phyloP scores from a whole-genome alignment of 2,797 vertebrate species.

The Oophaga sylvatica region DNA sequence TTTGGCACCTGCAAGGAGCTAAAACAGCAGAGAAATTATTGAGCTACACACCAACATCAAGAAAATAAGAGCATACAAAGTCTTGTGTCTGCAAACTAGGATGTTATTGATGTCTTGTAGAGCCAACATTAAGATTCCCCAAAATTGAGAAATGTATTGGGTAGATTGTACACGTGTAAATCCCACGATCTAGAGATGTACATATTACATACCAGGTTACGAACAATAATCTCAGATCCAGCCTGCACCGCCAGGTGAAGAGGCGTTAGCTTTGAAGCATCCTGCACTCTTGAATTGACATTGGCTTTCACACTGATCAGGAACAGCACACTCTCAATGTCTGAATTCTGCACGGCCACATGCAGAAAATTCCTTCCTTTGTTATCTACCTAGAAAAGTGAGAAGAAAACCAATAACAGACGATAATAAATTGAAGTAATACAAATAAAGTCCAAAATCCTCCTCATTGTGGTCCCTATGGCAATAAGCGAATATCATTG shows the following conservation, averaged over 20 bases:
- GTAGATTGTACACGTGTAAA: not conserved
- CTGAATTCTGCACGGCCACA: constrained; percentile 92
- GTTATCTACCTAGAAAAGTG: constrained; percentile 86
- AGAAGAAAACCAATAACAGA: not conserved
- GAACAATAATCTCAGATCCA: constrained; percentile 96
- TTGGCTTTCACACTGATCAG: constrained; percentile 97
- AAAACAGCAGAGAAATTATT: constrained; percentile 19
- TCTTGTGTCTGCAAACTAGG: not conserved
- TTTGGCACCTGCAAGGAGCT: constrained; percentile 96
- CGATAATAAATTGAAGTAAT: not conserved
- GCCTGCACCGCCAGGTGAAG: constrained; percentile 97
- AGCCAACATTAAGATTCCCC: not conserved
- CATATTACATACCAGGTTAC: constrained; percentile 85
- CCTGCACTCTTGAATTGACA: constrained; percentile 95
- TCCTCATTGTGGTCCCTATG: too few species aligned
- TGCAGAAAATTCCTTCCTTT: constrained; percentile 98
- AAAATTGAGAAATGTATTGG: not conserved
- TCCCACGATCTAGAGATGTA: not conserved
- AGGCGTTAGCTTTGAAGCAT: constrained; percentile 92
- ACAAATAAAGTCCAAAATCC: not conserved
- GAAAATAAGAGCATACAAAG: not conserved
- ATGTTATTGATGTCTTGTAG: not conserved
- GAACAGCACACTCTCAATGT: constrained; percentile 98
- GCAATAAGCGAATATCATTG: too few species aligned
- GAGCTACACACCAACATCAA: not conserved